Conservation (phyloP, 1,140 invertebrate genomes). For the Cherax quadricarinatus region DNA sequence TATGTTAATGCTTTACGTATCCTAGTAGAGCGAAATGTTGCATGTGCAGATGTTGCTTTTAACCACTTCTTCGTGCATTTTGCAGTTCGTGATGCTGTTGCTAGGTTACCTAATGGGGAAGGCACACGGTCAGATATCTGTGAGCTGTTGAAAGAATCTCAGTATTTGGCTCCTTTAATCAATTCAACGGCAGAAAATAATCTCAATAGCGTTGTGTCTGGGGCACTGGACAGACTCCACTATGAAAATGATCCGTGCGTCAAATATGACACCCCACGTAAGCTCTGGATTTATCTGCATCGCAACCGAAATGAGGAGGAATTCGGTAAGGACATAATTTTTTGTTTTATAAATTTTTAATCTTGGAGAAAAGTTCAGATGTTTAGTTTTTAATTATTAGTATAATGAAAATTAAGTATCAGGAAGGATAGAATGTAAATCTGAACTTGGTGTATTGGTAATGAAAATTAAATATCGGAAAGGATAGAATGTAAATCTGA, state of each 20-base stretch:
- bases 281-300: conserved; percentile 94
- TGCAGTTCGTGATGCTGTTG: conserved; percentile 91
- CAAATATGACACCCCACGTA: conserved; percentile 90
- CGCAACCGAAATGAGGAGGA: conserved; percentile 86
- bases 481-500: no score
- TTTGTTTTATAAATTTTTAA: not conserved
- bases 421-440: no score
- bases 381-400: conserved; percentile 73
- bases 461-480: no score
- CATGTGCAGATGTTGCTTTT: no score
- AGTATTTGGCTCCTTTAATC: conserved; percentile 87
- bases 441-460: no score
- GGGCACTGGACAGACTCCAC: conserved; percentile 91
- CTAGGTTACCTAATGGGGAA: conserved; percentile 94
- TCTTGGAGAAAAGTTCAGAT: not conserved
- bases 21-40: no score
- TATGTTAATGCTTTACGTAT: no score
- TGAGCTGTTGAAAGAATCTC: conserved; percentile 88
- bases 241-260: conserved; percentile 93
- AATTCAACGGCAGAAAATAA: conserved; percentile 82
- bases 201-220: conserved; percentile 90
- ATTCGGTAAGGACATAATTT: conserved; percentile 80
- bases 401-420: not conserved
- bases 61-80: not conserved
- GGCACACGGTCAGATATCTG: conserved; percentile 94